Evolutionary conservation across 2,888 invertebrate species (phyloP).

Genomic region (Spatulosminthurus flaviceps): DNA sequence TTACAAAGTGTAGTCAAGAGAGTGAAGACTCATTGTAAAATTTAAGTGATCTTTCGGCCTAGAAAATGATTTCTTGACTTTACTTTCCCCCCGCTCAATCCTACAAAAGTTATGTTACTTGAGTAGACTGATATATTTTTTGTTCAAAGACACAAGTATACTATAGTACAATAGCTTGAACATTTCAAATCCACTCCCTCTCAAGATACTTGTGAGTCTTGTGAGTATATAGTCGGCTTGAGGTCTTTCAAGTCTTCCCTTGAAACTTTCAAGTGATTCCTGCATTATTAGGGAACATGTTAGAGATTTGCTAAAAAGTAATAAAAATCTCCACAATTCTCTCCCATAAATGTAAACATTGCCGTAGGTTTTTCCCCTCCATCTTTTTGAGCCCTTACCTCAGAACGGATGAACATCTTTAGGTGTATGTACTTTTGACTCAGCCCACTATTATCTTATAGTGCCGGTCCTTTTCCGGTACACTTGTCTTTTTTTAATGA

Average conservation of each 20-base stretch:
- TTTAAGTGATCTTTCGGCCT: not conserved
- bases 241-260: no score
- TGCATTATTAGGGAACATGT: not conserved
- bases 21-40: not conserved
- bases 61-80: constrained; percentile 2
- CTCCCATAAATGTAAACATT: not conserved
- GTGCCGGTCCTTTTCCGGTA: no score
- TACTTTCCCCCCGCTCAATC: not conserved
- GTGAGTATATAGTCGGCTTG: no score
- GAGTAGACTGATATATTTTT: no score
- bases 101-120: not conserved
- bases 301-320: not conserved
- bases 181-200: no score
- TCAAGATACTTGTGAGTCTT: no score
- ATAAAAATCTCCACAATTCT: not conserved
- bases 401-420: no score
- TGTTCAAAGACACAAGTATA: no score
- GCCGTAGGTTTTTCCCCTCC: not conserved
- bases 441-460: no score
- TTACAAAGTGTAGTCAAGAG: not conserved
- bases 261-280: constrained; percentile 1
- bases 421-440: no score
- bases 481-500: no score
- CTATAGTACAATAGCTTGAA: no score
- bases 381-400: not conserved